A percentile compares a stretch with the other conserved stretches of the same genome.
These are phyloP conservation scores for Microplitis demolitor DNA, from an alignment of 1,140 invertebrate species.

Conservation along the genomic window DNA sequence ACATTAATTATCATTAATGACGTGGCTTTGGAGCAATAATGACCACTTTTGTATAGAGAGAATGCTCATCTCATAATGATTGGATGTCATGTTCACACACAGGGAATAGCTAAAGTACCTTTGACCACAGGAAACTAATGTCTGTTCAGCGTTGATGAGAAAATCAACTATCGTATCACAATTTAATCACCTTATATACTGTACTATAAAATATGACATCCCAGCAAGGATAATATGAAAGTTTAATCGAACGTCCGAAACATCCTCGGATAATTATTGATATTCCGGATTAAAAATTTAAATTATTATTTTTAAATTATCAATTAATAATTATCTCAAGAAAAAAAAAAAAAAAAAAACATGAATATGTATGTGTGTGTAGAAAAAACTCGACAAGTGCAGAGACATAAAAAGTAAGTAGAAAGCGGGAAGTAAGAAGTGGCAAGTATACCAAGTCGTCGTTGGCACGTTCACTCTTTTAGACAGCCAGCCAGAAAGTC, in stretches of 20 bases:
- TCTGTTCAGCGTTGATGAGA: not conserved
- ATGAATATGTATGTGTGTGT: not conserved
- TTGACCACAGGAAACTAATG: conserved; percentile 8
- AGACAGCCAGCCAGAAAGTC: conserved; percentile 6
- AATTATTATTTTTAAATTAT: not conserved
- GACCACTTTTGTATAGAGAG: not conserved
- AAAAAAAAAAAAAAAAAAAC: too few species aligned
- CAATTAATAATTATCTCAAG: too few species aligned
- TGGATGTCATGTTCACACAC: not conserved
- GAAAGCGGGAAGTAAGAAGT: not conserved
- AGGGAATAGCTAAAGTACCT: not conserved
- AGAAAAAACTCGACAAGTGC: not conserved
- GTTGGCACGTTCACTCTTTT: conserved; percentile 10
- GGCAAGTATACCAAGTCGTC: not conserved
- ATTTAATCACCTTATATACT: not conserved
- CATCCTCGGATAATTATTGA: too few species aligned
- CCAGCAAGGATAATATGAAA: not conserved
- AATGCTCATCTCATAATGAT: conserved; percentile 6
- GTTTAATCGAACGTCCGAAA: conserved; percentile 3
- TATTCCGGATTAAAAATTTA: too few species aligned
- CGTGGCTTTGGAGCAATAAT: not conserved
- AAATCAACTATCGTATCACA: conserved; percentile 5
- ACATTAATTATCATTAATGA: not conserved
- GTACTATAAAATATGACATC: not conserved
- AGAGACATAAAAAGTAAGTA: not conserved